phyloP scores from a whole-genome alignment of 1,140 invertebrate genomes.

The Drosophila santomea region DNA sequence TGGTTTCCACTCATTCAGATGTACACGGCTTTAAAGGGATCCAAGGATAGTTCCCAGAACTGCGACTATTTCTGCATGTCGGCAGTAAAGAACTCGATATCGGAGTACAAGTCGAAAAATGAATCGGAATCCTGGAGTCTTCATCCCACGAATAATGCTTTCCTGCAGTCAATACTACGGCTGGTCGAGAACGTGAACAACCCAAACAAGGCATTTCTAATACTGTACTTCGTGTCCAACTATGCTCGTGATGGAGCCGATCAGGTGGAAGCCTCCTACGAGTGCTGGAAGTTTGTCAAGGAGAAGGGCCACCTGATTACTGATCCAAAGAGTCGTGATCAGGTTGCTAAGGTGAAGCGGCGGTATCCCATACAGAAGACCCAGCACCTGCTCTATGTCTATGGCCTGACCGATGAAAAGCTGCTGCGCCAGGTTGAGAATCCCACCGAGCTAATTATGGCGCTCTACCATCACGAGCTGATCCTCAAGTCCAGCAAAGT shows the following conservation, averaged over 20 bases:
- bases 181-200: conserved; percentile 65
- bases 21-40: conserved; percentile 71
- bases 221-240: conserved; percentile 77
- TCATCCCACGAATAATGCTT: conserved; percentile 81
- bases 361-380: conserved; percentile 86
- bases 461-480: conserved; percentile 86
- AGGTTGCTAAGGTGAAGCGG: conserved; percentile 85
- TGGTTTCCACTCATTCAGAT: conserved; percentile 83
- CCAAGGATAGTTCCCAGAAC: conserved; percentile 61
- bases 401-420: conserved; percentile 86
- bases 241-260: conserved; percentile 85
- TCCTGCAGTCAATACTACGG: conserved; percentile 77
- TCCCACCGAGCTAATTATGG: conserved; percentile 86
- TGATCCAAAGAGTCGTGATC: conserved; percentile 85
- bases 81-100: conserved; percentile 81
- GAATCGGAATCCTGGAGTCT: conserved; percentile 76
- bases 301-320: conserved; percentile 84
- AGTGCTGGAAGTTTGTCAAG: conserved; percentile 86
- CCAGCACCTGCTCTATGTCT: conserved; percentile 86
- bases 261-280: conserved; percentile 86
- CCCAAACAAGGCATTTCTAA: conserved; percentile 68
- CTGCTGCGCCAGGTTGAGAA: conserved; percentile 85
- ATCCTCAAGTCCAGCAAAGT: conserved; percentile 85
- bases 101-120: conserved; percentile 71
- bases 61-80: conserved; percentile 82